phyloP scores from a whole-genome alignment of 2,113 vertebrate genomes.

The Saguinus imperator region DNA sequence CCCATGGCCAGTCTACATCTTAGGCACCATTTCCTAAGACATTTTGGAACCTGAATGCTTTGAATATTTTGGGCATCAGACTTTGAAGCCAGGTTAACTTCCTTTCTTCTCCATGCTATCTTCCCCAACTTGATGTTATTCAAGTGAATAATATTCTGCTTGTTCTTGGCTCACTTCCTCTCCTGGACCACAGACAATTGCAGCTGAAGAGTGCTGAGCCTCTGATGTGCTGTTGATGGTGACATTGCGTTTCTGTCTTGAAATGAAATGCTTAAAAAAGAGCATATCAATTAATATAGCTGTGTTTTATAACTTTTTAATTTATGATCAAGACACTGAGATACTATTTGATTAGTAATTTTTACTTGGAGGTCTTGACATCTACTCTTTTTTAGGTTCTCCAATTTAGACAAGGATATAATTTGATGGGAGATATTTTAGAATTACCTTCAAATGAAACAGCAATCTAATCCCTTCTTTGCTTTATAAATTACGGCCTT shows the following conservation, averaged over 20 bases:
- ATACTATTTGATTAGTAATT: neutral
- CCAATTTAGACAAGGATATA: neutral
- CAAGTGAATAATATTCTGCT: neutral
- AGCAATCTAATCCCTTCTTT: neutral
- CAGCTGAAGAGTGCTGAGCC: neutral
- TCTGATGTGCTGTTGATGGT: neutral
- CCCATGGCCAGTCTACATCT: neutral
- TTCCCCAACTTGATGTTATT: neutral
- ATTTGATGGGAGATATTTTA: neutral
- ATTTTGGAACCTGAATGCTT: neutral
- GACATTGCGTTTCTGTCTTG: neutral
- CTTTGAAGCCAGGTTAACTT: neutral
- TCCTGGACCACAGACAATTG: neutral
- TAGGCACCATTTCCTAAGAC: neutral
- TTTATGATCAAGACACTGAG: neutral
- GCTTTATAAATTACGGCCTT: neutral
- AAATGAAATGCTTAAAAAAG: neutral
- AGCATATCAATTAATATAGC: neutral
- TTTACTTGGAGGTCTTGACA: neutral
- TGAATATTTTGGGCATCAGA: neutral
- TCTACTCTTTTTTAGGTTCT: neutral
- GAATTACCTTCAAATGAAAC: neutral
- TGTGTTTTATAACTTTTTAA: neutral
- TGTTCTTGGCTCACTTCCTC: neutral
- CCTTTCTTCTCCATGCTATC: neutral